A percentile compares a stretch with the other conserved stretches of the same genome.
phyloP scores from a whole-genome alignment of 1,140 invertebrate species.

The Himalopsyche phryganea region DNA sequence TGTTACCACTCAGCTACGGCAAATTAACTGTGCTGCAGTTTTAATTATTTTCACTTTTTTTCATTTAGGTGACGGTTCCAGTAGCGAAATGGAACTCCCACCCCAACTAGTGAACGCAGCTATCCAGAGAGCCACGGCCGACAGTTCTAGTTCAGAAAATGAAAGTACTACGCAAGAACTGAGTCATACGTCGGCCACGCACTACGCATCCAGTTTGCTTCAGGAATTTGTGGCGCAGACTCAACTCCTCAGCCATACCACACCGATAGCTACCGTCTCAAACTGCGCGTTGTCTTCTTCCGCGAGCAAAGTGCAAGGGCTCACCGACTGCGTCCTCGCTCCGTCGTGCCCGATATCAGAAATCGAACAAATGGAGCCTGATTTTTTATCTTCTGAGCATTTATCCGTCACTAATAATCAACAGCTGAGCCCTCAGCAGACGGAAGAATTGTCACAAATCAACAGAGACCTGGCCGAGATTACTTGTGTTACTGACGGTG shows the following conservation, averaged over 20 bases:
- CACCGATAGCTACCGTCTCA: conserved; percentile 32
- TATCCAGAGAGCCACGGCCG: conserved; percentile 62
- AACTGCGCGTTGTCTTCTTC: conserved; percentile 12
- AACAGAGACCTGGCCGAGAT: conserved; percentile 52
- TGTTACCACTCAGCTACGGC: too few relatives aligned
- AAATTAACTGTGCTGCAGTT: too few relatives aligned
- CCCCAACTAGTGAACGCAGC: conserved; percentile 66
- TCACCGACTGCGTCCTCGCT: conserved; percentile 46
- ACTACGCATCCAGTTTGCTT: conserved; percentile 58
- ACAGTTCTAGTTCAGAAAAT: conserved; percentile 61
- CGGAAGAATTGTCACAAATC: conserved; percentile 49
- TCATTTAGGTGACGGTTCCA: conserved; percentile 53
- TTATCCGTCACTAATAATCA: conserved; percentile 35
- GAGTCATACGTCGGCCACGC: conserved; percentile 46
- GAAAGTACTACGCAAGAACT: conserved; percentile 51
- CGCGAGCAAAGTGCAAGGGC: conserved; percentile 32
- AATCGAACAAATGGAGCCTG: conserved; percentile 43
- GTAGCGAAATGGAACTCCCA: conserved; percentile 67
- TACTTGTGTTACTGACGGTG: conserved; percentile 43
- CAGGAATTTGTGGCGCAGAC: conserved; percentile 64
- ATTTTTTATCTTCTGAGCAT: conserved; percentile 37
- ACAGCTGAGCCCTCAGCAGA: conserved; percentile 49
- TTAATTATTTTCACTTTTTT: background rate
- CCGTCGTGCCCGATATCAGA: conserved; percentile 47
- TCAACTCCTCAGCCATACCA: conserved; percentile 55